Percentiles rank a stretch among this genome's conserved stretches.
These are phyloP conservation scores for Thripadectes ignobilis DNA, from an alignment of 2,797 vertebrate species.

Conservation along the genomic window DNA sequence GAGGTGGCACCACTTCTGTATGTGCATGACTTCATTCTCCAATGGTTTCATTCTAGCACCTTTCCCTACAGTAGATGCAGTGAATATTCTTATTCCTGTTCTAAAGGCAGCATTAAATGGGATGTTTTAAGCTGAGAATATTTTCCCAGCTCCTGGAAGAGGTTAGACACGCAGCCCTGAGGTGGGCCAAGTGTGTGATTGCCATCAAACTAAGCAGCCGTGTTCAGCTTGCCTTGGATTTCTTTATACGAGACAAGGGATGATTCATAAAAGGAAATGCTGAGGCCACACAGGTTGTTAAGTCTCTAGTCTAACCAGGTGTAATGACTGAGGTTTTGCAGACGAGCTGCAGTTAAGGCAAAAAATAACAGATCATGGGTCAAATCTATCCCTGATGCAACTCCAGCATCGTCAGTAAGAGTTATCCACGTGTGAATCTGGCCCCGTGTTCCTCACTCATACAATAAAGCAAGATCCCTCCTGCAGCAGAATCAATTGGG, in stretches of 20 bases:
- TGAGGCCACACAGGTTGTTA: conserved; percentile 72
- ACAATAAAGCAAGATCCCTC: conserved; percentile 17
- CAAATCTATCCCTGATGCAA: conserved; percentile 51
- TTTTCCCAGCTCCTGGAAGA: conserved; percentile 35
- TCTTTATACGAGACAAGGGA: conserved; percentile 49
- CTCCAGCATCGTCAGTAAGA: conserved; percentile 28
- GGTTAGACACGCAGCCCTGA: conserved; percentile 32
- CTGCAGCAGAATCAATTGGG: conserved; percentile 30
- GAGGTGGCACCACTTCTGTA: not conserved
- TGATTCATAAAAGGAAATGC: conserved; percentile 64
- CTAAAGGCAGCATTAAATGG: conserved; percentile 38
- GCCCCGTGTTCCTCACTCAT: not conserved
- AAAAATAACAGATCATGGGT: conserved; percentile 28
- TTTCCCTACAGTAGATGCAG: not conserved
- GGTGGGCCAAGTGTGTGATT: conserved; percentile 57
- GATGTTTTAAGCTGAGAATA: conserved; percentile 35
- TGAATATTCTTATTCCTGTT: not conserved
- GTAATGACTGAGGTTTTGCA: conserved; percentile 65
- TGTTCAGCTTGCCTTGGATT: conserved; percentile 60
- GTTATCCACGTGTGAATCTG: not conserved
- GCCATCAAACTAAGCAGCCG: conserved; percentile 62
- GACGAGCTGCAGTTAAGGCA: conserved; percentile 30
- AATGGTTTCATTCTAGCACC: not conserved
- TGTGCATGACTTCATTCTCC: not conserved
- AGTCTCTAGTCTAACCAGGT: conserved; percentile 60